Conservation (phyloP, 2,888 invertebrate genomes). For the Apeira syringaria region DNA sequence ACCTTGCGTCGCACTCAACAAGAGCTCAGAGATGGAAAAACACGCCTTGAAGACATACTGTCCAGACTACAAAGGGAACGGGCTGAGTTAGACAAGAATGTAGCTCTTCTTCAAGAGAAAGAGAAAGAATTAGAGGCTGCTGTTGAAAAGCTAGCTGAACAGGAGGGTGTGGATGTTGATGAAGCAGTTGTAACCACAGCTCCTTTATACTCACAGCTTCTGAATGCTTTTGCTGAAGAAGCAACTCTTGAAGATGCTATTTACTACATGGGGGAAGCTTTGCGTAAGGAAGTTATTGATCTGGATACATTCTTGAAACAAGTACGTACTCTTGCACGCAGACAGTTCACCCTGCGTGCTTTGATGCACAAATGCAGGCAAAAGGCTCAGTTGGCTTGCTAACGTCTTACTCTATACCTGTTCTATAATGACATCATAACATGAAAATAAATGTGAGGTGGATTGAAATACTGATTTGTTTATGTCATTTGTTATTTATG, state of each 20-base stretch:
- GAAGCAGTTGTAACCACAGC: conserved; percentile 98
- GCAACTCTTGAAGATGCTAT: conserved; percentile 99
- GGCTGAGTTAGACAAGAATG: conserved; percentile 92
- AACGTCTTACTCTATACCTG: conserved; percentile 34
- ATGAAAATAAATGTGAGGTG: too few relatives aligned
- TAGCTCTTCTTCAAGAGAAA: conserved; percentile 92
- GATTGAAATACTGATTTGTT: conserved; percentile 18
- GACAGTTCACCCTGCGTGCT: conserved; percentile 97
- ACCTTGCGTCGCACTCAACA: conserved; percentile 94
- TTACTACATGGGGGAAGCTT: conserved; percentile 98
- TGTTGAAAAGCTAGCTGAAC: conserved; percentile 89
- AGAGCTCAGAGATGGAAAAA: conserved; percentile 93
- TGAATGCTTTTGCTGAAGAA: conserved; percentile 98
- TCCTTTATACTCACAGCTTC: conserved; percentile 97
- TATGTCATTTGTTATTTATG: conserved; percentile 12
- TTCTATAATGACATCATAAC: not conserved
- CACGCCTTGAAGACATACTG: conserved; percentile 91
- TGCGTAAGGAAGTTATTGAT: conserved; percentile 96
- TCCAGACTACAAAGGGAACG: conserved; percentile 90
- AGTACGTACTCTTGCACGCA: conserved; percentile 96
- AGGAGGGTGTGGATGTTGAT: conserved; percentile 95
- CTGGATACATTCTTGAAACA: conserved; percentile 98
- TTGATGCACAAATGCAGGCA: conserved; percentile 98
- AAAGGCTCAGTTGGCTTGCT: conserved; percentile 93
- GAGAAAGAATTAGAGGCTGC: conserved; percentile 93